phyloP scores from a whole-genome alignment of 2,888 invertebrate genomes.

The Drosophila meridionalis region DNA sequence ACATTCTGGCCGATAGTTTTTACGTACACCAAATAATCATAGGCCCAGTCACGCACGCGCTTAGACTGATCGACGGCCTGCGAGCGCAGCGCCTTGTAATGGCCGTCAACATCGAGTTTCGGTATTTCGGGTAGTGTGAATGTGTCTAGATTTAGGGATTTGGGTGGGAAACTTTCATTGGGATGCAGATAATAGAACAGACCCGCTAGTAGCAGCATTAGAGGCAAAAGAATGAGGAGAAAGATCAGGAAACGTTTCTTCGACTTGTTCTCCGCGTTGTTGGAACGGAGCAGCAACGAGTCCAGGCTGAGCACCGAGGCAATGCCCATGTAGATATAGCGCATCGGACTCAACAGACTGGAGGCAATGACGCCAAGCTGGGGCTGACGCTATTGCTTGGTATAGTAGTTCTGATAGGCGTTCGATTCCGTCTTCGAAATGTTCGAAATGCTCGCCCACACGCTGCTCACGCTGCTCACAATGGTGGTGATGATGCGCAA shows the following conservation, averaged over 20 bases:
- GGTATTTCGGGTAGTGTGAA: slow-evolving; percentile 80
- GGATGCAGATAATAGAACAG: slow-evolving; percentile 84
- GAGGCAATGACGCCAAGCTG: slow-evolving; percentile 73
- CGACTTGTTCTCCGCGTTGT: slow-evolving; percentile 73
- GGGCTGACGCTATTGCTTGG: slow-evolving; percentile 57
- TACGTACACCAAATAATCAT: slow-evolving; percentile 85
- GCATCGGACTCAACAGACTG: slow-evolving; percentile 67
- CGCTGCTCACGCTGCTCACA: slow-evolving; percentile 66
- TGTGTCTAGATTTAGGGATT: slow-evolving; percentile 76
- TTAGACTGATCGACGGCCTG: slow-evolving; percentile 86
- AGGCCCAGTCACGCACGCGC: slow-evolving; percentile 85
- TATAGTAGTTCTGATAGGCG: slow-evolving; percentile 66
- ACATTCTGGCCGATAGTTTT: slow-evolving; percentile 86
- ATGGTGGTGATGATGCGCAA: slow-evolving; percentile 76
- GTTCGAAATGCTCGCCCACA: slow-evolving; percentile 65
- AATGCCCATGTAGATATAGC: slow-evolving; percentile 80
- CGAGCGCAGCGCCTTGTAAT: slow-evolving; percentile 85
- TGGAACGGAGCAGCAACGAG: slow-evolving; percentile 81
- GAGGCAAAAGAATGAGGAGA: slow-evolving; percentile 86
- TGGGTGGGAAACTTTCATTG: slow-evolving; percentile 83
- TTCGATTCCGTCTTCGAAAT: slow-evolving; percentile 50
- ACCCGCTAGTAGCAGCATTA: slow-evolving; percentile 86
- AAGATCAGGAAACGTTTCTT: slow-evolving; percentile 83
- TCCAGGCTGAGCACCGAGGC: slow-evolving; percentile 83
- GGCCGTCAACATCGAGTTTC: slow-evolving; percentile 72